Conservation (phyloP, 2,797 vertebrate genomes). For the Poecilia gillii region DNA sequence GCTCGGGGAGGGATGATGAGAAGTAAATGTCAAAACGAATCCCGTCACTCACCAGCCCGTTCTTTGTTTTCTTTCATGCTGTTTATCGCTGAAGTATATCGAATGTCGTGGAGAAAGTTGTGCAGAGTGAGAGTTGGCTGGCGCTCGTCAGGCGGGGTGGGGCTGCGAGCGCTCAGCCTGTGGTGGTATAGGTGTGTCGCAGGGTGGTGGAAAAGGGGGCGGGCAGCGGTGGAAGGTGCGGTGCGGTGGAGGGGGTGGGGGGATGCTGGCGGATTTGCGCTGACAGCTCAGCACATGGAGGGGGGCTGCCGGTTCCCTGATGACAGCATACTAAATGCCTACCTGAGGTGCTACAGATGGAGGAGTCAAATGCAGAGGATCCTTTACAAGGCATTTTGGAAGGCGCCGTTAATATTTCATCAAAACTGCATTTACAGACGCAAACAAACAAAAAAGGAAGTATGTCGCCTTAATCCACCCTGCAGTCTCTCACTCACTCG, state of each 20-base stretch:
- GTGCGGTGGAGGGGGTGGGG: constrained; percentile 28
- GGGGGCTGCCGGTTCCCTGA: constrained; percentile 58
- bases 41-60: constrained; percentile 42
- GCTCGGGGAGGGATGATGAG: not conserved
- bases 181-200: constrained; percentile 73
- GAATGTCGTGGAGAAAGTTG: constrained; percentile 44
- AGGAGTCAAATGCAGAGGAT: constrained; percentile 79
- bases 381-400: constrained; percentile 81
- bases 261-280: constrained; percentile 47
- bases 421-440: constrained; percentile 79
- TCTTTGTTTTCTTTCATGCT: constrained; percentile 36
- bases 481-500: constrained; percentile 68
- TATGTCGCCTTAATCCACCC: constrained; percentile 74
- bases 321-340: constrained; percentile 80
- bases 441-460: constrained; percentile 81
- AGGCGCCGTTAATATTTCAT: constrained; percentile 81
- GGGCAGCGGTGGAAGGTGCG: not conserved
- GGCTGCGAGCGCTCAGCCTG: constrained; percentile 55
- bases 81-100: constrained; percentile 33
- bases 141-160: constrained; percentile 22
- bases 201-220: constrained; percentile 40
- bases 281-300: constrained; percentile 77
- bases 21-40: constrained; percentile 52
- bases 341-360: constrained; percentile 81
- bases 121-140: constrained; percentile 9